Evolutionary conservation across 2,113 vertebrate genomes (phyloP).

Genomic region (Podiceps cristatus): DNA sequence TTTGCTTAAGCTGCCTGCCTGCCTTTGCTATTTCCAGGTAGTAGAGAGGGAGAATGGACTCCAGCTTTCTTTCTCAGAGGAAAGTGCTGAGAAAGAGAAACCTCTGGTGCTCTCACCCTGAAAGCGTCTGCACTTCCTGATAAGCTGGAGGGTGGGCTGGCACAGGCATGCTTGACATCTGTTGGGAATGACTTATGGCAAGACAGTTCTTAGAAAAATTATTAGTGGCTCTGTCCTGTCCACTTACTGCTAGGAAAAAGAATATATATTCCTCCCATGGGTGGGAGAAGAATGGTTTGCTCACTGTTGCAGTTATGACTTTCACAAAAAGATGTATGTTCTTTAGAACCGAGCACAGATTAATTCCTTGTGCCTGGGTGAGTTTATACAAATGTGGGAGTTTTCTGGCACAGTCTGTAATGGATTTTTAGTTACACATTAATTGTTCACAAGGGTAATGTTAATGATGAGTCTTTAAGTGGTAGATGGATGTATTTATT

Average conservation of each 20-base stretch:
- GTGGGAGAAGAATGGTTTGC: neutral
- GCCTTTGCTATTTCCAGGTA: neutral
- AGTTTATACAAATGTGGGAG: neutral
- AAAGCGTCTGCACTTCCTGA: neutral
- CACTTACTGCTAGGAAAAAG: neutral
- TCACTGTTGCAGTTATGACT: neutral
- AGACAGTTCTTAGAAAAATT: neutral
- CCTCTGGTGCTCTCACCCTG: neutral
- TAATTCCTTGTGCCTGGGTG: neutral
- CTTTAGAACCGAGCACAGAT: neutral
- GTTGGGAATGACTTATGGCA: neutral
- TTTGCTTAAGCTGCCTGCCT: neutral
- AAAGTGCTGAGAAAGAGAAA: neutral
- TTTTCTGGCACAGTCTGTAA: neutral
- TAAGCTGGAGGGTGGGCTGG: neutral
- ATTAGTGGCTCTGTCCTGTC: neutral
- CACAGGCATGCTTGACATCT: neutral
- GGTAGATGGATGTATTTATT: neutral
- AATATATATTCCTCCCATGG: neutral
- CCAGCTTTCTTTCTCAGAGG: neutral
- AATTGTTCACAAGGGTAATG: neutral
- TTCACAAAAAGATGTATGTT: neutral
- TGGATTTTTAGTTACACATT: neutral
- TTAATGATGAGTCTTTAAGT: neutral
- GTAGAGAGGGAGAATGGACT: neutral